Conservation (phyloP, 2,113 vertebrate genomes). For the Elachura formosa region DNA sequence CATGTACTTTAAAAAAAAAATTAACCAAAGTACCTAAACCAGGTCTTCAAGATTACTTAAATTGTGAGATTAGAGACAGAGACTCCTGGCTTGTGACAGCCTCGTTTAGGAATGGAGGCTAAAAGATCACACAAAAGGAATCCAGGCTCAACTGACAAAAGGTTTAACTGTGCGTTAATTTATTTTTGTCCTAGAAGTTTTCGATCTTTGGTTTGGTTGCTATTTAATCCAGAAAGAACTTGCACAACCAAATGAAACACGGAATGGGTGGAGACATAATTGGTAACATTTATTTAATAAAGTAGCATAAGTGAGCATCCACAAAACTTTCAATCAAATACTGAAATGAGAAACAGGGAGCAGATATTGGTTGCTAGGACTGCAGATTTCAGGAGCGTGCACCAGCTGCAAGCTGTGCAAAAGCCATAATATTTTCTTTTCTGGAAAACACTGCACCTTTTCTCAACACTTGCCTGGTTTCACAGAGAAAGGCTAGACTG, state of each 20-base stretch:
- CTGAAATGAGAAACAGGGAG: not conserved
- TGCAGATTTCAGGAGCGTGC: not conserved
- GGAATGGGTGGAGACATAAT: not conserved
- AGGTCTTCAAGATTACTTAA: not conserved
- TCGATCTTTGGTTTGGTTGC: not conserved
- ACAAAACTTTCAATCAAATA: not conserved
- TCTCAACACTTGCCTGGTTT: constrained; percentile 2
- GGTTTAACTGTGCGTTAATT: not conserved
- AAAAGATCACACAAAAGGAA: not conserved
- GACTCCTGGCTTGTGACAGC: not conserved
- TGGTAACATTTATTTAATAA: not conserved
- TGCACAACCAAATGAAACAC: not conserved
- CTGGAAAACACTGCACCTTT: constrained; percentile 38
- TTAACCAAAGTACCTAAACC: not conserved
- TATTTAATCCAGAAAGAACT: not conserved
- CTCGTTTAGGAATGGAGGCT: not conserved
- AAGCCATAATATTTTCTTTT: constrained; percentile 70
- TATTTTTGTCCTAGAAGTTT: not conserved
- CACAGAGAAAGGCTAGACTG: constrained; percentile 54
- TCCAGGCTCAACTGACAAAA: not conserved
- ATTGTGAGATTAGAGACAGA: not conserved
- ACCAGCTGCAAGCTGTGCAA: not conserved
- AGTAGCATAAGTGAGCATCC: not conserved
- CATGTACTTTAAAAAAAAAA: not conserved
- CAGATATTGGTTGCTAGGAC: not conserved